Evolutionary conservation across 2,113 vertebrate species (phyloP), one percentile per base, ranked within the genome.

Genomic region (Hystrix cristata): DNA sequence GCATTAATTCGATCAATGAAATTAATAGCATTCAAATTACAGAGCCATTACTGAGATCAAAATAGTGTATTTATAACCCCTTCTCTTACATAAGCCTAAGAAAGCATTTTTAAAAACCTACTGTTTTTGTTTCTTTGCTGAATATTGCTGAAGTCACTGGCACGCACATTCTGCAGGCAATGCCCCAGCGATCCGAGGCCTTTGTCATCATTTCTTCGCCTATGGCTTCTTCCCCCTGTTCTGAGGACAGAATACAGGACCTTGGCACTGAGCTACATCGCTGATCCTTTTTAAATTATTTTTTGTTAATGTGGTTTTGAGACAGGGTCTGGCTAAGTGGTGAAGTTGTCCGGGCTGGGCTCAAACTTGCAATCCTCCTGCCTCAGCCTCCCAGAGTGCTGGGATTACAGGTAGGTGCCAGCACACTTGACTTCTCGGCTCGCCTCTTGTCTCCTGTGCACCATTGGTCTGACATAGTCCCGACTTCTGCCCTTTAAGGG

Each of bases 1-100:
- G 64, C 81, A 34, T 93, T 84, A 90, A 94, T 80, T 79, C 87
- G 69, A 88, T 96, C 90, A 92, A 84, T 92, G 67, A 87, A 92
- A 94, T 79, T 74, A 96, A 94, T 19, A 90, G 38, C 9, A 55
- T 69, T 91, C 74, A 91, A 84, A 55, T 94, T 86, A 83, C n/a
- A 53, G 25, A 96, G 16, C 15, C 55, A 89, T 5, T 16, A 51
- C 8, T 84, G 74, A 84, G 43, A 79, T 76, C 55, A 94, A 97
- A 96, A 79, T 62, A 76, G 94, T 80, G 51, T 43, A 92, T 86
- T 31, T 84, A 3, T 48, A 64, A 59, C 13, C 85, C 83, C 2
- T 84, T 62, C 62, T 64, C 82, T 23, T 23, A 18, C 16, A 4
- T 48, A 9, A 18, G 5, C 38, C 23, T 87, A 92, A 80, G n/a